These are phyloP conservation scores for Eupeodes luniger DNA, from an alignment of 2,888 invertebrate species.

Conservation along the genomic window DNA sequence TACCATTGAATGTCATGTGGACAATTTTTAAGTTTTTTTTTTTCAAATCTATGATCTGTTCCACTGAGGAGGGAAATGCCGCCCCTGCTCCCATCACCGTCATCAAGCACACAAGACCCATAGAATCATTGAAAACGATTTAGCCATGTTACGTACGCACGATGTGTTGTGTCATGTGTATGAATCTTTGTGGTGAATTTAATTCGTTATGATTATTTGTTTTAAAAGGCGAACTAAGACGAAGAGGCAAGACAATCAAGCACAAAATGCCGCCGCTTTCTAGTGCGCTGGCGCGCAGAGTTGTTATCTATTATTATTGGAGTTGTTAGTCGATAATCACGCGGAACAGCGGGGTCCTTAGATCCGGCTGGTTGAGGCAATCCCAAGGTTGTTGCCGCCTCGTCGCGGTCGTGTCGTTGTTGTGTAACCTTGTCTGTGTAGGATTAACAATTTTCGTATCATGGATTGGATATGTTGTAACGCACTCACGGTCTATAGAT, in stretches of 20 bases:
- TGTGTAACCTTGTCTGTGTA: conserved; percentile 49
- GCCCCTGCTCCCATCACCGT: too few relatives aligned
- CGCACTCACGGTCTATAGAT: neutral
- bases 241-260: too few relatives aligned
- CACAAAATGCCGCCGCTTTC: too few relatives aligned
- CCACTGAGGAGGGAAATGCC: too few relatives aligned
- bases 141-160: conserved; percentile 4
- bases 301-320: conserved; percentile 64
- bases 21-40: too few relatives aligned
- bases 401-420: neutral
- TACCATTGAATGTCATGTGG: too few relatives aligned
- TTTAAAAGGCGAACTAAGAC: conserved; percentile 3
- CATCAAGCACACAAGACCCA: too few relatives aligned
- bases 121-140: conserved; percentile 62
- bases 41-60: too few relatives aligned
- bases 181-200: conserved; percentile 28
- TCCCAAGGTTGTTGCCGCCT: conserved; percentile 59
- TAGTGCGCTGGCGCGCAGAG: conserved; percentile 12
- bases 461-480: conserved; percentile 47
- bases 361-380: conserved; percentile 61
- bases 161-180: conserved; percentile 13
- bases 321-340: conserved; percentile 71
- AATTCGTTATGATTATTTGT: conserved; percentile 50
- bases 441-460: conserved; percentile 26
- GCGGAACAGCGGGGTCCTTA: conserved; percentile 66